phyloP scores from a whole-genome alignment of 2,113 vertebrate species.

The Strix uralensis region DNA sequence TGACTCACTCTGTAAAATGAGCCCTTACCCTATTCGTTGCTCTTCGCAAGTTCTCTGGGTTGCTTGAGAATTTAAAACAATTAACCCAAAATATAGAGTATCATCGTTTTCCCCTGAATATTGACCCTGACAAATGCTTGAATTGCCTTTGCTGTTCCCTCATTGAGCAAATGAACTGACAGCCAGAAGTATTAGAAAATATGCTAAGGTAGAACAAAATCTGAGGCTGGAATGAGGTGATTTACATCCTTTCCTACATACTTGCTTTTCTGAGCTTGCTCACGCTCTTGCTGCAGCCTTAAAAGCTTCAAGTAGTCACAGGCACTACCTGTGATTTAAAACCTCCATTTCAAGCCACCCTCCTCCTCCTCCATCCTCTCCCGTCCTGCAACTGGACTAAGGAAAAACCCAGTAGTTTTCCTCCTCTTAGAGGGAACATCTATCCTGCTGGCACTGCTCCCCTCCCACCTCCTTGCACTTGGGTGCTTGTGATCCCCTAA shows the following conservation, averaged over 20 bases:
- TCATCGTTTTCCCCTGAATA: too few species aligned
- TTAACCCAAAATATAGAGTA: neutral
- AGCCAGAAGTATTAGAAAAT: neutral
- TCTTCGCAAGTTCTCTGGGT: neutral
- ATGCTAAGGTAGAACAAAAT: neutral
- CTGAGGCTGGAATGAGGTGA: neutral
- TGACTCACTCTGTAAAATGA: neutral
- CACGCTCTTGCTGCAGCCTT: neutral
- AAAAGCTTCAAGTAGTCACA: neutral
- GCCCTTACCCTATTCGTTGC: neutral
- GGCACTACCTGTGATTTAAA: neutral
- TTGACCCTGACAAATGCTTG: neutral
- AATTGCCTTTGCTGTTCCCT: neutral
- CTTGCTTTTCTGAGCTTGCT: neutral
- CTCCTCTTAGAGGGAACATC: neutral
- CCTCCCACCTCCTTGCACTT: neutral
- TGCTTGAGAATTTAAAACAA: neutral
- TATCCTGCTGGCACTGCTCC: neutral
- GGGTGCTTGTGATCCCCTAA: neutral
- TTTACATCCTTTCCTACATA: neutral
- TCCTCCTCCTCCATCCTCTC: neutral
- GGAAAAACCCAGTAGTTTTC: neutral
- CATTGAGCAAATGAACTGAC: neutral
- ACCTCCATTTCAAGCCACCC: fast-evolving
- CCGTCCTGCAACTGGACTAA: neutral